phyloP scores from a whole-genome alignment of 2,888 invertebrate species.

The Trilocha varians region DNA sequence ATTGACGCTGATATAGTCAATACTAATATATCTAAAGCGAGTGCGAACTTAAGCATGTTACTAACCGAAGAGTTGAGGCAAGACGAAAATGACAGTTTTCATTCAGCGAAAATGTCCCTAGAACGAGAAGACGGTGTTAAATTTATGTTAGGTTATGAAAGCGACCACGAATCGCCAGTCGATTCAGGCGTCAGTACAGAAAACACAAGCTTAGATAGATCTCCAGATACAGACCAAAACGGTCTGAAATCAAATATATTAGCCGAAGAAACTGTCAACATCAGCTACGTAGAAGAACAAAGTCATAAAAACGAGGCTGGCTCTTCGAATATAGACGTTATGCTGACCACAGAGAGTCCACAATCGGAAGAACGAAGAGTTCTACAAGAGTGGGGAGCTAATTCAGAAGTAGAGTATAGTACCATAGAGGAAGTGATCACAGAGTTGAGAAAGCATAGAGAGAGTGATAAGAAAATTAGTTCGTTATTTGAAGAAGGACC shows the following conservation, averaged over 20 bases:
- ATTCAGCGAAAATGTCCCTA: slow-evolving; percentile 45
- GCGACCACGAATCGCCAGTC: slow-evolving; percentile 59
- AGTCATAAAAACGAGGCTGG: slow-evolving; percentile 56
- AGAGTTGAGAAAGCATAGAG: slow-evolving; percentile 44
- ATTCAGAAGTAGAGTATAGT: slow-evolving; percentile 37
- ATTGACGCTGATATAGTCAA: slow-evolving; percentile 55
- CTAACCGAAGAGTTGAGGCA: slow-evolving; percentile 62
- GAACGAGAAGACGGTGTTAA: slow-evolving; percentile 50
- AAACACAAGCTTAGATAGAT: slow-evolving; percentile 79
- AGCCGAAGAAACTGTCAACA: slow-evolving; percentile 53
- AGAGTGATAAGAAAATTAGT: slow-evolving; percentile 32
- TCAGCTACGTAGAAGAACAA: slow-evolving; percentile 49
- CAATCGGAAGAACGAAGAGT: slow-evolving; percentile 26
- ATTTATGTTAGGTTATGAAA: slow-evolving; percentile 65
- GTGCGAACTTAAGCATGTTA: slow-evolving; percentile 74
- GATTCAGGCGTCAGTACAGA: slow-evolving; percentile 84
- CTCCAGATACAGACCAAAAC: slow-evolving; percentile 72
- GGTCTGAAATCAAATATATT: slow-evolving; percentile 32
- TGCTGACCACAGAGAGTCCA: slow-evolving; percentile 32
- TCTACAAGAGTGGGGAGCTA: slow-evolving; percentile 39
- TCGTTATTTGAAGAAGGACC: slow-evolving; percentile 27
- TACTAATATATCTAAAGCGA: slow-evolving; percentile 75
- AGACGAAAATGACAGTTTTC: slow-evolving; percentile 40
- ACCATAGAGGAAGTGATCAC: slow-evolving; percentile 51
- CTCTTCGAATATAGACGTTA: slow-evolving; percentile 42